phyloP scores from a whole-genome alignment of 2,797 vertebrate species.

The Rhabdomys pumilio region DNA sequence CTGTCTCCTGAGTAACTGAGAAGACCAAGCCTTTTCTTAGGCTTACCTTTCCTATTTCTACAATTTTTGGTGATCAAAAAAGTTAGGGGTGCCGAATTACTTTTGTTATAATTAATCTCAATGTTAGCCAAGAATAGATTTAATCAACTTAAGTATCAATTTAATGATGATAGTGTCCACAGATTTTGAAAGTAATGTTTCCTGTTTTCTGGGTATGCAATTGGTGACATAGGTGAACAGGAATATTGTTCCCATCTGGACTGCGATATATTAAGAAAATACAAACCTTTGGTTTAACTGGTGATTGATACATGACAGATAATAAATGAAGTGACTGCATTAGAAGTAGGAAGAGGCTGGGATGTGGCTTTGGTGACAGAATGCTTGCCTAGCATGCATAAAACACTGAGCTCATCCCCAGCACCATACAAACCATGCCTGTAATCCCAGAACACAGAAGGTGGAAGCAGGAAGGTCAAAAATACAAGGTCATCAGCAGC shows the following conservation, averaged over 20 bases:
- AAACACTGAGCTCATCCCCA: neutral
- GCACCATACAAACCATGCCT: neutral
- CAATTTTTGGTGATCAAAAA: neutral
- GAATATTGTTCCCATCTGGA: neutral
- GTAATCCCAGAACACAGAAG: neutral
- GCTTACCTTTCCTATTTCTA: neutral
- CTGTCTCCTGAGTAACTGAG: neutral
- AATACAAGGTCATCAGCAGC: neutral
- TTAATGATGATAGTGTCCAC: neutral
- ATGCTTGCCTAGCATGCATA: neutral
- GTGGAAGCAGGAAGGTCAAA: neutral
- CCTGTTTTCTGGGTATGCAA: neutral
- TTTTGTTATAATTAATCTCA: slow-evolving; percentile 63
- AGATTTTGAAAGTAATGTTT: slow-evolving; percentile 33
- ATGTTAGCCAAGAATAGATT: slow-evolving; percentile 37
- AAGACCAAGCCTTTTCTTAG: neutral
- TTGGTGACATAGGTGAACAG: neutral
- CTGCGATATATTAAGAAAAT: neutral
- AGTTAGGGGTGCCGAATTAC: neutral
- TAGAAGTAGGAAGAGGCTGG: neutral
- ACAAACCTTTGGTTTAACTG: neutral
- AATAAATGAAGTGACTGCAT: neutral
- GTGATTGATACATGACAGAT: neutral
- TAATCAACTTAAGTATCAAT: slow-evolving; percentile 45
- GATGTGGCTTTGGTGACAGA: too few species aligned